phyloP scores from a whole-genome alignment of 2,797 vertebrate species.

The Pseudochaenichthys georgianus region DNA sequence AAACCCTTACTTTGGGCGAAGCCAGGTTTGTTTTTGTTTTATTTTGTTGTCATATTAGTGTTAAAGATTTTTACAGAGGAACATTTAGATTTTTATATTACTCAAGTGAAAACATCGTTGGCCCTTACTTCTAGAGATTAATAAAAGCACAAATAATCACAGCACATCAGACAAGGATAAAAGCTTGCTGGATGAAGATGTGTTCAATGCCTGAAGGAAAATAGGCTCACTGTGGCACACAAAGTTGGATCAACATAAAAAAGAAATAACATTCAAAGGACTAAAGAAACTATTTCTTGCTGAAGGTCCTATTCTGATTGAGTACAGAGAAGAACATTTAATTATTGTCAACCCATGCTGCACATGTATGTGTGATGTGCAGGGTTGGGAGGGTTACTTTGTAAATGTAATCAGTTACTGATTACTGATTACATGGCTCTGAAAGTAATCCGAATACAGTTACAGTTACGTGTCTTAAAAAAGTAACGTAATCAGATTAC shows the following conservation, averaged over 20 bases:
- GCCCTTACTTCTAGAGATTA: not conserved
- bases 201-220: not conserved
- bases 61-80: too few species aligned
- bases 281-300: not conserved
- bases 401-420: too few species aligned
- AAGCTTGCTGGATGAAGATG: not conserved
- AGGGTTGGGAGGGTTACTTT: too few species aligned
- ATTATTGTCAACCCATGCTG: not conserved
- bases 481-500: too few species aligned
- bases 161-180: not conserved
- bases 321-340: not conserved
- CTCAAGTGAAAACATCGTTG: too few species aligned
- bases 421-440: too few species aligned
- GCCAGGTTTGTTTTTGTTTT: too few species aligned
- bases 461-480: too few species aligned
- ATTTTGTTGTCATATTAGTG: too few species aligned
- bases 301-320: not conserved
- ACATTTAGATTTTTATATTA: too few species aligned
- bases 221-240: not conserved
- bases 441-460: too few species aligned
- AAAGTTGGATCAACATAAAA: not conserved
- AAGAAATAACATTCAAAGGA: not conserved
- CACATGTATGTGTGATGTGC: conserved; percentile 23
- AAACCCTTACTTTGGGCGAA: too few species aligned
- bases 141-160: conserved; percentile 1